Evolutionary conservation across 2,113 vertebrate genomes (phyloP).

Genomic region (Scatophagus argus): DNA sequence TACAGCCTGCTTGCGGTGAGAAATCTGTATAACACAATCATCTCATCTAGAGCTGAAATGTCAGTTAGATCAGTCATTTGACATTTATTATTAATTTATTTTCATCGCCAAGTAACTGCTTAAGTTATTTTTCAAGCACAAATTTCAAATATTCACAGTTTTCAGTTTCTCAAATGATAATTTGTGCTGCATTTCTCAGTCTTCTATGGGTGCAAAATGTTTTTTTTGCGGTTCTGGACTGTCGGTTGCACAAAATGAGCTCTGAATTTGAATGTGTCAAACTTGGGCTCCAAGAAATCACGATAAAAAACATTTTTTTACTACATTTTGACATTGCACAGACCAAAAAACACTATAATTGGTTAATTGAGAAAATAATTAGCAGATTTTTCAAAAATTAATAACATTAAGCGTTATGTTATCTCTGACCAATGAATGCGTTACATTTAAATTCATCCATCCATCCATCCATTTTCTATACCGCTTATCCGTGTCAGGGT

Average conservation of each 20-base stretch:
- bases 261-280: background rate
- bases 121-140: background rate
- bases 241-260: background rate
- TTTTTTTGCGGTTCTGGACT: background rate
- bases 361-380: background rate
- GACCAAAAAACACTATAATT: background rate
- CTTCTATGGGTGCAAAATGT: too few species aligned
- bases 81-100: too few species aligned
- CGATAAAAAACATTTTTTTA: background rate
- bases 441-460: too few species aligned
- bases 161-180: background rate
- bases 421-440: too few species aligned
- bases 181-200: background rate
- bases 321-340: background rate
- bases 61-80: background rate
- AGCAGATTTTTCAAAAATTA: background rate
- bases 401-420: too few species aligned
- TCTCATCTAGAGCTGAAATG: background rate
- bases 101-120: too few species aligned
- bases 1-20: background rate
- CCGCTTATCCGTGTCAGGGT: too few species aligned
- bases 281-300: background rate
- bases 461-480: too few species aligned
- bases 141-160: background rate
- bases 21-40: background rate